phyloP scores from a whole-genome alignment of 1,140 invertebrate species.

The Grapholita molesta region DNA sequence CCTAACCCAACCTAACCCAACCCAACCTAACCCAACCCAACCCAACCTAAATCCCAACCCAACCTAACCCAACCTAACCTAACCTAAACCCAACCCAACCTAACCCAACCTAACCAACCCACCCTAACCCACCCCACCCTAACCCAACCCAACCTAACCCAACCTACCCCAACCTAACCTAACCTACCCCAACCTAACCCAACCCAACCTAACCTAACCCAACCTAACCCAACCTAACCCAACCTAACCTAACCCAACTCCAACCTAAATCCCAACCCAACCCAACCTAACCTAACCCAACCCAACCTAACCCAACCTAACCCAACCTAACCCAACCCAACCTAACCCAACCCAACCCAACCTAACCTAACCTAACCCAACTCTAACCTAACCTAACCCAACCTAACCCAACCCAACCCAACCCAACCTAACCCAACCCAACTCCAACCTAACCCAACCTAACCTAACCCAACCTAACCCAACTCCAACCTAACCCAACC shows the following conservation, averaged over 20 bases:
- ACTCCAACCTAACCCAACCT: too few species aligned
- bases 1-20: too few species aligned
- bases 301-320: slow-evolving; percentile 13
- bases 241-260: slow-evolving; percentile 22
- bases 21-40: too few species aligned
- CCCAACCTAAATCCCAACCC: too few species aligned
- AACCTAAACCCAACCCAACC: too few species aligned
- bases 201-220: slow-evolving; percentile 25
- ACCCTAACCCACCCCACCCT: too few species aligned
- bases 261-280: slow-evolving; percentile 21
- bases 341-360: slow-evolving; percentile 35
- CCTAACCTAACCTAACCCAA: too few species aligned
- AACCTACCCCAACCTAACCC: too few species aligned
- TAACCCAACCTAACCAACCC: slow-evolving; percentile 25
- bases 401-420: slow-evolving; percentile 43
- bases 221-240: slow-evolving; percentile 25
- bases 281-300: slow-evolving; percentile 23
- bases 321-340: slow-evolving; percentile 34
- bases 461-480: slow-evolving; percentile 49
- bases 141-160: too few species aligned
- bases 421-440: slow-evolving; percentile 40
- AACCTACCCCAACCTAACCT: too few species aligned
- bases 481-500: slow-evolving; percentile 50
- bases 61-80: too few species aligned
- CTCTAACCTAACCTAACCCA: slow-evolving; percentile 28